Evolutionary conservation across 1,140 invertebrate species (phyloP).

Genomic region (Pseudomyrmex sp.): DNA sequence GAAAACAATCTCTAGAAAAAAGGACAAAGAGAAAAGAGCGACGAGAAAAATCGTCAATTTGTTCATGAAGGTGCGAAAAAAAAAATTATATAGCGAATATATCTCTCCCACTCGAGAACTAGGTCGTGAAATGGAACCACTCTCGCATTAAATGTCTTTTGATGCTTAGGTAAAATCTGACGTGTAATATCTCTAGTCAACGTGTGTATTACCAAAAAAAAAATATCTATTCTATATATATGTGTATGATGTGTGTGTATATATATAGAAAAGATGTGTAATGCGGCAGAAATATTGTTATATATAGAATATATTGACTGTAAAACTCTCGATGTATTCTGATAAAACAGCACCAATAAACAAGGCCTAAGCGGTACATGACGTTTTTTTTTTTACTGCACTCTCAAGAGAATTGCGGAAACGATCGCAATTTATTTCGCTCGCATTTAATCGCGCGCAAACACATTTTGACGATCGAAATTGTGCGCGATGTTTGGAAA

Average conservation of each 20-base stretch:
- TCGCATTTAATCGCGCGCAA: no score
- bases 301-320: slow-evolving; percentile 68
- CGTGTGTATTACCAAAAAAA: slow-evolving; percentile 50
- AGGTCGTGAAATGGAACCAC: slow-evolving; percentile 21
- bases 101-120: neutral
- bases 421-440: no score
- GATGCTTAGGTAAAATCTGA: neutral
- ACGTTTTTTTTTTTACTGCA: neutral
- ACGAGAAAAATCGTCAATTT: slow-evolving; percentile 51
- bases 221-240: slow-evolving; percentile 66
- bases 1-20: slow-evolving; percentile 13
- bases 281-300: slow-evolving; percentile 55
- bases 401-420: no score
- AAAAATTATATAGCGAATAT: slow-evolving; percentile 1
- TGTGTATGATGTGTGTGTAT: neutral
- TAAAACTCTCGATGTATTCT: slow-evolving; percentile 75
- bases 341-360: slow-evolving; percentile 73
- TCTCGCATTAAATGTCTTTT: slow-evolving; percentile 34
- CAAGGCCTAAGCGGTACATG: slow-evolving; percentile 66
- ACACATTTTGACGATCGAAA: no score
- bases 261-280: slow-evolving; percentile 64
- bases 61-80: neutral
- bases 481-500: no score
- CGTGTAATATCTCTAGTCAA: slow-evolving; percentile 43
- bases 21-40: neutral